Evolutionary conservation across 2,113 vertebrate genomes (phyloP).

Genomic region (Ceyx melanurus): DNA sequence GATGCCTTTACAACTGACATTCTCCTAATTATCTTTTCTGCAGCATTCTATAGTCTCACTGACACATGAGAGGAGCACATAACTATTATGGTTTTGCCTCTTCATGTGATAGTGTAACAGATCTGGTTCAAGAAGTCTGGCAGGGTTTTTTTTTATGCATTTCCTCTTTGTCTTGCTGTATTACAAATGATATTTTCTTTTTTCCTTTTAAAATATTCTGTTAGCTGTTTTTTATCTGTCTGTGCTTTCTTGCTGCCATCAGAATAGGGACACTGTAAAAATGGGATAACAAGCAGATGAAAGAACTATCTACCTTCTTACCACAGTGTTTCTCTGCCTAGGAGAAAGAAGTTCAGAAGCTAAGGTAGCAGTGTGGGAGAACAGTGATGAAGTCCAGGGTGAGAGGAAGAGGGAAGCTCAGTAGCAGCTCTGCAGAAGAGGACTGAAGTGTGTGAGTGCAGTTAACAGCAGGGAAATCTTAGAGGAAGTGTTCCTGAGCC

Average conservation of each 20-base stretch:
- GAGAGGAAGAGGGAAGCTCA: neutral
- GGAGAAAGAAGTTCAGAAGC: neutral
- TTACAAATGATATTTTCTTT: neutral
- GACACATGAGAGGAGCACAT: neutral
- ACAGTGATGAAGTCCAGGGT: neutral
- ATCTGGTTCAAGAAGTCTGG: neutral
- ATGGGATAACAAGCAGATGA: neutral
- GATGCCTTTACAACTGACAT: slow-evolving; percentile 41
- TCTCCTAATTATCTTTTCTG: slow-evolving; percentile 51
- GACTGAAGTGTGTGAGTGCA: neutral
- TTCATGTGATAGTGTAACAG: neutral
- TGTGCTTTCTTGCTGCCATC: neutral
- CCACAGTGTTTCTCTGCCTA: neutral
- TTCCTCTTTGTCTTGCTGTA: neutral
- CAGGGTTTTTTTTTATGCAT: neutral
- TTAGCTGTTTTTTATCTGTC: neutral
- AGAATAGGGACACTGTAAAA: neutral
- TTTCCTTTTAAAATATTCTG: neutral
- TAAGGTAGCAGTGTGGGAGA: neutral
- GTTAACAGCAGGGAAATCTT: slow-evolving; percentile 30
- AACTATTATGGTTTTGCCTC: neutral
- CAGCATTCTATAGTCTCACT: neutral
- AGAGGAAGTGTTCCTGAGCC: neutral
- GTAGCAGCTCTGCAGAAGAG: neutral
- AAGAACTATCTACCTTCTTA: neutral